Evolutionary conservation across 1,140 invertebrate genomes (phyloP).

Genomic region (Gyrodactylus bullatarudis): DNA sequence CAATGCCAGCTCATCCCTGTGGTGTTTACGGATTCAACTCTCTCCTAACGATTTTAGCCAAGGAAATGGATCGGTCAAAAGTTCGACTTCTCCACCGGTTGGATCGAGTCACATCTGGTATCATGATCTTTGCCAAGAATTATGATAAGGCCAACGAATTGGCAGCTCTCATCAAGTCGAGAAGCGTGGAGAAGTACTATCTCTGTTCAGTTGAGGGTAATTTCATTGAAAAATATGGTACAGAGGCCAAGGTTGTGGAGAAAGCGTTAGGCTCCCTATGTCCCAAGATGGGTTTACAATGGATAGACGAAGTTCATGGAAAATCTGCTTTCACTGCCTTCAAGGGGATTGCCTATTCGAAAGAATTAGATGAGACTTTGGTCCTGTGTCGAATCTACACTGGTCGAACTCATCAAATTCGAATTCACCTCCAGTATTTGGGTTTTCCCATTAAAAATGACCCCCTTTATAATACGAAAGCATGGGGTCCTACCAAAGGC

Average conservation of each 20-base stretch:
- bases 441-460: constrained; percentile 91
- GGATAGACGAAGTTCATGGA: neutral
- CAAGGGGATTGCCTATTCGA: neutral
- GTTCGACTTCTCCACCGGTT: constrained; percentile 20
- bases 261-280: neutral
- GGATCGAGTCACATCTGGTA: constrained; percentile 63
- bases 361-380: neutral
- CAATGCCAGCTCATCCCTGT: constrained; percentile 89
- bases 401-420: constrained; percentile 85
- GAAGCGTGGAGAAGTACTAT: constrained; percentile 65
- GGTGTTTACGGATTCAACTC: constrained; percentile 79
- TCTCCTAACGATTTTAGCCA: constrained; percentile 68
- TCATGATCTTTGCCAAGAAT: constrained; percentile 57
- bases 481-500: constrained; percentile 32
- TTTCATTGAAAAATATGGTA: constrained; percentile 28
- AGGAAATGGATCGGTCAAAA: constrained; percentile 45
- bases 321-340: neutral
- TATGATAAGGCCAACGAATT: constrained; percentile 12
- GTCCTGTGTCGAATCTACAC: constrained; percentile 24
- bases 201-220: constrained; percentile 72
- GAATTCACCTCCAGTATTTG: constrained; percentile 85
- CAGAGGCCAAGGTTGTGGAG: neutral
- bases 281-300: neutral
- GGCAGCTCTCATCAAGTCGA: constrained; percentile 38
- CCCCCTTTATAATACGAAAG: constrained; percentile 33